These are phyloP conservation scores for Tragelaphus strepsiceros DNA, from an alignment of 2,113 vertebrate genomes.

Conservation along the genomic window DNA sequence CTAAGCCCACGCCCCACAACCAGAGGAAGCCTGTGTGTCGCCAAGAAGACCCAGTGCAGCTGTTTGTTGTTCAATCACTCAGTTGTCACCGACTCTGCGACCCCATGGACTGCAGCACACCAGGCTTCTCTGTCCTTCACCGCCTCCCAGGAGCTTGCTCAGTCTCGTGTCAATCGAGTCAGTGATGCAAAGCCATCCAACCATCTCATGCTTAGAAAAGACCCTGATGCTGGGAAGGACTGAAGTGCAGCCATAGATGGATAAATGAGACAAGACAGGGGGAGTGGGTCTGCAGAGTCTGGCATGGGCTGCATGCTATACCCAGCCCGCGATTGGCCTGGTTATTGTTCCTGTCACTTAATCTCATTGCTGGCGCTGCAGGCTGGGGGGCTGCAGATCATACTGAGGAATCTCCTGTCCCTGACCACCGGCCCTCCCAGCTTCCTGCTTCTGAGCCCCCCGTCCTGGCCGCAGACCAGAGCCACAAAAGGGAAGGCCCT, in stretches of 20 bases:
- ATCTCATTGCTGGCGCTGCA: background rate
- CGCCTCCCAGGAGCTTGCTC: background rate
- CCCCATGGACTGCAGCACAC: background rate
- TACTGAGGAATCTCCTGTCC: background rate
- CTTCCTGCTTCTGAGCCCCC: background rate
- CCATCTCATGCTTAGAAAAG: background rate
- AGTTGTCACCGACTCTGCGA: fast-evolving
- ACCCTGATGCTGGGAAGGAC: background rate
- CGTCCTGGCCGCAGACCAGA: background rate
- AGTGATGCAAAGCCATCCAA: background rate
- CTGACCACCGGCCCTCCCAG: background rate
- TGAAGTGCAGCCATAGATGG: background rate
- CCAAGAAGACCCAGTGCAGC: background rate
- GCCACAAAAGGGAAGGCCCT: background rate
- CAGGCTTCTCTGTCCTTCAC: background rate
- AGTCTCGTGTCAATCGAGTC: background rate
- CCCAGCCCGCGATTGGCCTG: background rate
- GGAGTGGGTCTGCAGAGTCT: background rate
- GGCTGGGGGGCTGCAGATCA: background rate
- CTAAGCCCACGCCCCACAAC: background rate
- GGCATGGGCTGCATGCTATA: fast-evolving
- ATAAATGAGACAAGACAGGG: background rate
- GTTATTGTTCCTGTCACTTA: background rate
- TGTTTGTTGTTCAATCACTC: fast-evolving
- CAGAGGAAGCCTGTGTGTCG: background rate